Conservation (phyloP, 2,797 vertebrate genomes). For the Rhinatrema bivittatum region DNA sequence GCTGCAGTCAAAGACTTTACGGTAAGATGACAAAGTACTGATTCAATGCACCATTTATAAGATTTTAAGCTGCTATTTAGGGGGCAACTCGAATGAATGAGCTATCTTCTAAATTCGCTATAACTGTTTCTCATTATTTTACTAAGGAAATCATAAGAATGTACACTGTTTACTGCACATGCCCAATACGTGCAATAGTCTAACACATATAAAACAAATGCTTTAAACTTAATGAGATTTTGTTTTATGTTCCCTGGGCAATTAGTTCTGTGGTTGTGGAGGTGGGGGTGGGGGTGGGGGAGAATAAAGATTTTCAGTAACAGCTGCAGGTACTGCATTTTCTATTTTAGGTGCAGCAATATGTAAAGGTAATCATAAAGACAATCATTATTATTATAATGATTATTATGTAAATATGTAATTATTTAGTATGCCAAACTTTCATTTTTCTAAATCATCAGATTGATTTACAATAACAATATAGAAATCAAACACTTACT, state of each 20-base stretch:
- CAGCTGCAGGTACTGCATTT: conserved; percentile 19
- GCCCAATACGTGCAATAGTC: too few relatives aligned
- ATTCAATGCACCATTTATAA: conserved; percentile 13
- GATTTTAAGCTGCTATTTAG: conserved; percentile 15
- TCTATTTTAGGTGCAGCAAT: conserved; percentile 19
- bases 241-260: conserved; percentile 25
- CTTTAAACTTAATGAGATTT: conserved; percentile 9
- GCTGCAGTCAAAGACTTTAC: not conserved
- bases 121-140: conserved; percentile 5
- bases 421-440: too few relatives aligned
- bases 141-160: conserved; percentile 5
- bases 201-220: not conserved
- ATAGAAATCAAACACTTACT: too few relatives aligned
- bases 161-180: too few relatives aligned
- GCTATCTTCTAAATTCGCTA: not conserved
- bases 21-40: conserved; percentile 20
- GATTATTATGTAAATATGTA: too few relatives aligned
- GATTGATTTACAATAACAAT: too few relatives aligned
- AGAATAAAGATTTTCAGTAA: conserved; percentile 11
- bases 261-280: conserved; percentile 30
- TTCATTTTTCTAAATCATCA: too few relatives aligned
- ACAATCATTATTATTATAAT: too few relatives aligned
- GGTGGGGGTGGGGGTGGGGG: too few relatives aligned
- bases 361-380: conserved; percentile 31
- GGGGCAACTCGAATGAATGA: conserved; percentile 2